These are phyloP conservation scores for Tipula confusa DNA, from an alignment of 2,888 invertebrate species.

Conservation along the genomic window DNA sequence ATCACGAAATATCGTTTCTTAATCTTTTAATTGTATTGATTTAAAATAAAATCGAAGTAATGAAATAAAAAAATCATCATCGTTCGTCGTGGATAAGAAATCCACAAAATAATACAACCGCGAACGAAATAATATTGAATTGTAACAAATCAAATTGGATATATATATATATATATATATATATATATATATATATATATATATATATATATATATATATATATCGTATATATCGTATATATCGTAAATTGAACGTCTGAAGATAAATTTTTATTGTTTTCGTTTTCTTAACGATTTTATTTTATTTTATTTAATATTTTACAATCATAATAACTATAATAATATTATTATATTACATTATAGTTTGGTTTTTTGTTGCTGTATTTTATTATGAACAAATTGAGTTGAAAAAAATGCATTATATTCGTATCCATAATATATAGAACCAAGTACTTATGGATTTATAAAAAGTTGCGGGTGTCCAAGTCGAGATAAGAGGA, in stretches of 20 bases:
- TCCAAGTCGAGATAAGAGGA: neutral
- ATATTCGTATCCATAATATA: neutral
- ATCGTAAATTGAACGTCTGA: neutral
- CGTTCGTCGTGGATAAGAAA: no score
- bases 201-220: neutral
- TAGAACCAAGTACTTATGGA: neutral
- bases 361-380: neutral
- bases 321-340: slow-evolving; percentile 25
- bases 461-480: neutral
- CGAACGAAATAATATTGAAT: slow-evolving; percentile 12
- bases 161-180: neutral
- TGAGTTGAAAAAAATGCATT: neutral
- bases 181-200: neutral
- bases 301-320: slow-evolving; percentile 25
- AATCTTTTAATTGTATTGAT: slow-evolving; percentile 25
- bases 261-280: slow-evolving; percentile 25
- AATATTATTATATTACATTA: neutral
- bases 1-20: neutral
- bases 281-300: neutral
- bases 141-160: slow-evolving; percentile 12
- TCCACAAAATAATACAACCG: neutral
- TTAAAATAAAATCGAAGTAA: neutral
- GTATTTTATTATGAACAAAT: neutral
- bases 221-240: neutral
- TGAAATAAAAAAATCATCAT: slow-evolving; percentile 15